Base-by-base conservation (phyloP, 2,113 vertebrate genomes). In the Anthoscopus minutus region DNA sequence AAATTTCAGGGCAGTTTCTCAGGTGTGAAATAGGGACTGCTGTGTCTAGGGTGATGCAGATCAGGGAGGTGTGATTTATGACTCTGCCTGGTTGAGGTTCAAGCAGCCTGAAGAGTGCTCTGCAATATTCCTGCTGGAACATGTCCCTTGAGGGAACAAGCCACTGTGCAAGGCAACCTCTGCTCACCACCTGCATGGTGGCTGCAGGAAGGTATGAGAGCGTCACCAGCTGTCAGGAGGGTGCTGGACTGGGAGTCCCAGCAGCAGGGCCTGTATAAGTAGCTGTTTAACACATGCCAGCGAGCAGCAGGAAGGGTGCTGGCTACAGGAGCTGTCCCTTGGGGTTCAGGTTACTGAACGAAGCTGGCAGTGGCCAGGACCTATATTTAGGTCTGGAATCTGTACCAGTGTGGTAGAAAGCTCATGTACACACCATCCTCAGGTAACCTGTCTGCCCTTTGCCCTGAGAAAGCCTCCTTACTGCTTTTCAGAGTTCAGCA, bases 351-450 rank as follows among this genome's bases (percentile, higher is more conserved):
- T 96, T 97, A 83, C 95, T 28, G 78, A 62, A 25, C 79, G 62
- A 11, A 76, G 62, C 88, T 83, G 92, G 67, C 45, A 62, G 9
- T 0, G 3, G 27, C 24, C 64, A 0, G 38, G 27, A 23, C 22
- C 67, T 96, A 95, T 89, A 84, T 89, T 95, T 96, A 91, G 89
- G 42, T 48, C 31, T 91, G 95, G 87, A 88, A 95, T 96, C 89
- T 83, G 94, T 94, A 94, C 87, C 51, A 89, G 47, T 58, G 85
- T 88, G n/a, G 85, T 83, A 62, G 70, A 94, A 79, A 70, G 79
- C 74, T 89, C 85, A 44, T 88, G 84, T 89, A 51, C 21, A 3
- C 11, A 1, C 15, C 78, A 89, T 89, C 94, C 94, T 92, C 62
- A 62, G 87, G 74, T 95, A 91, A 96, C 94, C 96, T 23, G 4